A percentile compares a stretch with the other conserved stretches of the same genome.
These are phyloP conservation scores for Sebastiscus albofasciatus DNA, from an alignment of 2,797 vertebrate species.

Conservation along the genomic window DNA sequence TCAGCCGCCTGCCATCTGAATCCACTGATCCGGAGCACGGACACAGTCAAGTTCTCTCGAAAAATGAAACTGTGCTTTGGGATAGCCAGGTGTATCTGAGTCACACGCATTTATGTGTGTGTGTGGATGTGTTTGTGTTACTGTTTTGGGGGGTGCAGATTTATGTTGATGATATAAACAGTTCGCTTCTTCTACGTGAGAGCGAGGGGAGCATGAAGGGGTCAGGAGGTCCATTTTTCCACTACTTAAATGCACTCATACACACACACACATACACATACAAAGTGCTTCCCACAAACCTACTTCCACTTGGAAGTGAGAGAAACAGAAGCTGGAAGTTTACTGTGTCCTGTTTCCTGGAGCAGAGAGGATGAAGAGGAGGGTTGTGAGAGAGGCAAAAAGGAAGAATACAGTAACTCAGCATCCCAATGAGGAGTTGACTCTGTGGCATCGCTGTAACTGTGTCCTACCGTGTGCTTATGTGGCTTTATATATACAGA, in stretches of 20 bases:
- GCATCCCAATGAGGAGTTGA: constrained; percentile 36
- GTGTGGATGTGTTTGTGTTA: constrained; percentile 1
- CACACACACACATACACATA: constrained; percentile 38
- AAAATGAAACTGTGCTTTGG: constrained; percentile 42
- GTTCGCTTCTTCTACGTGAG: constrained; percentile 51
- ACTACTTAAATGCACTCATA: constrained; percentile 28
- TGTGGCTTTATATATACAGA: not conserved
- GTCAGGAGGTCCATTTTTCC: constrained; percentile 55
- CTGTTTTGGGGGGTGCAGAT: constrained; percentile 2
- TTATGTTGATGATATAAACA: constrained; percentile 61
- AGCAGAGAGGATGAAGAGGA: constrained; percentile 81
- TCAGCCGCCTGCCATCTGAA: constrained; percentile 19
- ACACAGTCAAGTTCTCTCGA: not conserved
- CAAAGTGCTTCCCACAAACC: constrained; percentile 62
- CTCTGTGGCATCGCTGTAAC: not conserved
- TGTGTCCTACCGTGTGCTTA: not conserved
- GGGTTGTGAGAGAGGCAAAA: constrained; percentile 73
- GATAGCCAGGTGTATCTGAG: constrained; percentile 41
- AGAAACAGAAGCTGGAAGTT: constrained; percentile 91
- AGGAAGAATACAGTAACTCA: constrained; percentile 53
- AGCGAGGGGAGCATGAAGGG: constrained; percentile 24
- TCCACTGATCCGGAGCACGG: constrained; percentile 17
- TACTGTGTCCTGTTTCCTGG: constrained; percentile 77
- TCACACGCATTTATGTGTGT: not conserved
- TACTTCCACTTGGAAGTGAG: constrained; percentile 86